Evolutionary conservation across 2,797 vertebrate species (phyloP), one percentile per base, ranked within the genome.

Genomic region (Rhinatrema bivittatum): DNA sequence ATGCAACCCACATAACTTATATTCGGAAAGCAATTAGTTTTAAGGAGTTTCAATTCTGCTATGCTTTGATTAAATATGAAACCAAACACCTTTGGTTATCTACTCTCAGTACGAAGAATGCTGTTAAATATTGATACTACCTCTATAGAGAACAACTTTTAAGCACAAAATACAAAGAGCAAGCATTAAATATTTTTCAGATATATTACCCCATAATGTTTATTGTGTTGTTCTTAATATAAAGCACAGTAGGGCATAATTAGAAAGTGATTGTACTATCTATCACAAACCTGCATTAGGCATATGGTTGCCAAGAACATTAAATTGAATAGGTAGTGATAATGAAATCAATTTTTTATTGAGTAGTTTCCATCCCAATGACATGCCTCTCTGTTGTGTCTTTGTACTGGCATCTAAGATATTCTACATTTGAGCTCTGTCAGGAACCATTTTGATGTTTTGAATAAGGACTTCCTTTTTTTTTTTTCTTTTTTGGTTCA

Each of bases 231-330:
- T 56, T 60, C 61, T 73, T 75, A 74, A 78, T 76, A 75, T 67
- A 72, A 76, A 68, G 60, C 76, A 70, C 76, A 72, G 76, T 76
- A 59, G 68, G 68, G 70, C 58, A 76, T 78, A 70, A 74, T 80
- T 74, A 64, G 70, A 69, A 78, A 65, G 57, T 58, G 56, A 78
- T 74, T 57, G 44, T 67, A 50, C 46, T 35, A 73, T 70, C 60
- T 64, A 70, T 68, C 65, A 69, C 40, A 51, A 54, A 65, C 60
- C 51, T 67, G 42, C 32, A 42, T 71, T 68, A 70, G 53, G 50
- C 43, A 48, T 56, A 39, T 54, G 51, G 64, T 59, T 70, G 53
- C 51, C 66, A 60, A 63, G 56, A 69, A 48, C 62, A 61, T 73
- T 53, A 62, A 59, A 53, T 53, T 60, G 63, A 60, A 68, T 60